Base-by-base conservation (phyloP, 2,113 vertebrate species). In the Pogona vitticeps region DNA sequence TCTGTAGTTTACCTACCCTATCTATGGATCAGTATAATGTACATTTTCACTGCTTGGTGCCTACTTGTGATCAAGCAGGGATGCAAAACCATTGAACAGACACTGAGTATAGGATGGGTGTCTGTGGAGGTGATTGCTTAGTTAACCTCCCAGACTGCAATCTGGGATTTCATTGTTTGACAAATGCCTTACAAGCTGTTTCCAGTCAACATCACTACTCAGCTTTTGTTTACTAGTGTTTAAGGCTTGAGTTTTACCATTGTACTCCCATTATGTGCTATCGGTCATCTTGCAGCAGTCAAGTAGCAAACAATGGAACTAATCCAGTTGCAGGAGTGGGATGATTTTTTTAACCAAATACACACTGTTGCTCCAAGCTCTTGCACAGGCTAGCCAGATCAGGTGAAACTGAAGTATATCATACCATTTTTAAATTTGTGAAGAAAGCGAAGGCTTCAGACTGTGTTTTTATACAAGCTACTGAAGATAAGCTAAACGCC, bases 171-270 rank as follows among this genome's bases (percentile, higher is more conserved):
- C 10, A 31, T 75, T 86, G 70, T 85, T 88, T 85, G 70, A 76
- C 61, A 65, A 80, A 56, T 46, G 20, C 42, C 6, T 28, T 59
- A 42, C 71, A 75, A 70, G 40, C 78, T 42, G 65, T 21, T 28
- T 9, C 61, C 77, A 76, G 23, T 76, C 33, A 76, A 81, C 0
- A 1, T 31, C 63, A n/a, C 56, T 88, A 33, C 14, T 72, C 61
- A 33, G 5, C 75, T 90, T 85, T 80, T 79, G 23, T 31, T 73
- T 88, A 84, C 65, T 81, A 61, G 61, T 68, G 77, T 76, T 89
- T 83, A 88, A 76, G 36, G 38, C 14, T 88, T 71, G 42, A 90
- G 59, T 36, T 65, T 61, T 87, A 63, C 26, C 75, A 88, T 83
- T 82, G 80, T 61, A 87, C 75, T 88, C 56, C 75, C 80, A 86